A percentile compares a stretch with the other conserved stretches of the same genome.
Conservation (phyloP, 2,113 vertebrate species). For the Pseudorectes ferrugineus region DNA sequence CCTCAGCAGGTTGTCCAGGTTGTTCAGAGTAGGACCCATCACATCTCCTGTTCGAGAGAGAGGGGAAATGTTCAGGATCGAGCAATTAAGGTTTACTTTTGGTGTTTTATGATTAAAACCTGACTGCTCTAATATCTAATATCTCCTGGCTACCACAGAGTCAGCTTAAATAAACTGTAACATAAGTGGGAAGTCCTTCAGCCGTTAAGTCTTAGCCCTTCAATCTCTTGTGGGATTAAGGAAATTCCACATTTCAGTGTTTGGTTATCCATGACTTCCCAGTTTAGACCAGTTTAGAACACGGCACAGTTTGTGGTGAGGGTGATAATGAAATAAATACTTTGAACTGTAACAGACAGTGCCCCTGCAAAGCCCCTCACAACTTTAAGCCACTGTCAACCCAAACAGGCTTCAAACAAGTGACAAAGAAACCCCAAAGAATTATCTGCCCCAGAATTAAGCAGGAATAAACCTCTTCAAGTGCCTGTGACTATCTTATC, state of each 20-base stretch:
- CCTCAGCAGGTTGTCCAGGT: conserved; percentile 85
- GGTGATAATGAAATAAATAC: neutral
- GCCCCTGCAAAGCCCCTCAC: neutral
- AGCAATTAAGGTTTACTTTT: neutral
- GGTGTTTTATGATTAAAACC: neutral
- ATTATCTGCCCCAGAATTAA: neutral
- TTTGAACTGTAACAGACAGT: neutral
- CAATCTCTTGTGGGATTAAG: neutral
- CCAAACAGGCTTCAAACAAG: neutral
- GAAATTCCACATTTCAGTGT: neutral
- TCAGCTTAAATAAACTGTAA: neutral
- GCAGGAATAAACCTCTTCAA: neutral
- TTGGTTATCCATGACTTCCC: neutral
- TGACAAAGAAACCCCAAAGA: neutral
- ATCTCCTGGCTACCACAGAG: neutral
- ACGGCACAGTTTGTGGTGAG: neutral
- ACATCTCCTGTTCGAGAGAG: conserved; percentile 80
- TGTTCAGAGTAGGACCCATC: conserved; percentile 90
- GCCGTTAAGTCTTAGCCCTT: neutral
- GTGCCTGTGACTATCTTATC: neutral
- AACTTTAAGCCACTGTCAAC: neutral
- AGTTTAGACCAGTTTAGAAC: neutral
- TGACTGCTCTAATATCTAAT: neutral
- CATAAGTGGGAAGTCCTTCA: neutral
- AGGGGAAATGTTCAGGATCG: neutral